Base-by-base conservation (phyloP, 2,888 invertebrate species). In the Tetragonisca angustula region DNA sequence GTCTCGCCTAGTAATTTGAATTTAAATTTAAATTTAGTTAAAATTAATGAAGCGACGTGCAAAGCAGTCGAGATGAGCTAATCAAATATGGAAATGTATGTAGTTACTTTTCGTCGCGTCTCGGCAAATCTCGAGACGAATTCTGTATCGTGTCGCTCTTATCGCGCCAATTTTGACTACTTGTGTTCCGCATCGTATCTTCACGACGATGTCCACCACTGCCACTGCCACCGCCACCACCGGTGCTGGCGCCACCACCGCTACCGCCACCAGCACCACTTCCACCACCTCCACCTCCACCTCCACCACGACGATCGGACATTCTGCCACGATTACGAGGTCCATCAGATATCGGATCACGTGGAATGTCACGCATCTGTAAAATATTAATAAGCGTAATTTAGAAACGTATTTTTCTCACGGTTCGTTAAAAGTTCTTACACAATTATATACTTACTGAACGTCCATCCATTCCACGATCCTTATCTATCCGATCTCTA, bases 151-250 rank as follows among this genome's bases (percentile, higher is more conserved):
- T 24, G 0, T 85, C 81, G 36, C 24, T 59, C 67, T 88, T 87
- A 24, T 83, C 83, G 32, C 91, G 90, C 91, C 91, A 89, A 72
- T 89, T 89, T n/a, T 82, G 71, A 71, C 71, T 85, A 15, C 61
- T 76, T 13, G 36, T 24, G 19, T n/a, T 87, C 32, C 92, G 89
- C 70, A 93, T 85, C 6, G 92, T 91, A 15, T 94, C 93, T 5
- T 92, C 92, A 24, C 95, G 94, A 88, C 92, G 92, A 94, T 94
- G 94, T 19, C 86, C 81, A 24, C 88, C 86, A 9, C 65, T 24
- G 2, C 43, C 50, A 0, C 67, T 19, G 0, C 49, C 67, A 0
- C 24, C 11, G 0, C 61, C 36, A 3, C 72, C 32, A 0, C 24
- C n/a, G 17, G 27, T 92, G 88, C 70, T 21, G 2, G 36, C 49